A percentile compares a stretch with the other conserved stretches of the same genome.
phyloP scores from a whole-genome alignment of 2,113 vertebrate genomes.

The Hoplias malabaricus region DNA sequence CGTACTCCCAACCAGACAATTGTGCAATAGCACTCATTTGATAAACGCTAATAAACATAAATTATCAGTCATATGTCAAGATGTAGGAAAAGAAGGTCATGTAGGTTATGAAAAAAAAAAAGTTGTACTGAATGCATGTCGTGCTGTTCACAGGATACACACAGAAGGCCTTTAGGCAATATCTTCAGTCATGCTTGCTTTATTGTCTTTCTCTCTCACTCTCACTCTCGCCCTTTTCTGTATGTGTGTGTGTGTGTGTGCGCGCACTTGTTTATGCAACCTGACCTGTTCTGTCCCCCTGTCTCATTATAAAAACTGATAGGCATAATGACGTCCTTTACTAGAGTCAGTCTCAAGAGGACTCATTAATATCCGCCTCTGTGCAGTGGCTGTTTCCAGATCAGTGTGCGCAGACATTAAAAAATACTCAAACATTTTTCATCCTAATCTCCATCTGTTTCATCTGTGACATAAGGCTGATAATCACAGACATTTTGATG shows the following conservation, averaged over 20 bases:
- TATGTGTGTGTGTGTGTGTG: not conserved
- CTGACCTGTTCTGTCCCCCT: not conserved
- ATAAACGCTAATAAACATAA: not conserved
- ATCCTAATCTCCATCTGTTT: not conserved
- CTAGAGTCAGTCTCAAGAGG: not conserved
- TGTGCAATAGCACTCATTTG: constrained; percentile 23
- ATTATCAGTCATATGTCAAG: not conserved
- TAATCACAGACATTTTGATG: not conserved
- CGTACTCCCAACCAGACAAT: constrained; percentile 10
- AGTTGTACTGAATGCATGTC: not conserved
- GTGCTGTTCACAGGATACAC: not conserved
- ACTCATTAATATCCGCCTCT: not conserved
- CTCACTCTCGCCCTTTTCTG: constrained; percentile 2
- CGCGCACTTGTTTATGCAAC: no score
- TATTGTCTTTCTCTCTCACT: not conserved
- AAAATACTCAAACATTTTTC: constrained; percentile 1
- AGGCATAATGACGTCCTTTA: not conserved
- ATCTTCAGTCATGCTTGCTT: not conserved
- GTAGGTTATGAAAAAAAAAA: not conserved
- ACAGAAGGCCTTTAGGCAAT: not conserved
- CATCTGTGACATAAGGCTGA: not conserved
- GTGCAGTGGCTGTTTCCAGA: constrained; percentile 14
- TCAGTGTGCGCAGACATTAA: constrained; percentile 10
- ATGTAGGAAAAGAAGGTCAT: not conserved
- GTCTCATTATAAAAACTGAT: not conserved